phyloP scores from a whole-genome alignment of 1,140 invertebrate species.

The Drosophila bocki region DNA sequence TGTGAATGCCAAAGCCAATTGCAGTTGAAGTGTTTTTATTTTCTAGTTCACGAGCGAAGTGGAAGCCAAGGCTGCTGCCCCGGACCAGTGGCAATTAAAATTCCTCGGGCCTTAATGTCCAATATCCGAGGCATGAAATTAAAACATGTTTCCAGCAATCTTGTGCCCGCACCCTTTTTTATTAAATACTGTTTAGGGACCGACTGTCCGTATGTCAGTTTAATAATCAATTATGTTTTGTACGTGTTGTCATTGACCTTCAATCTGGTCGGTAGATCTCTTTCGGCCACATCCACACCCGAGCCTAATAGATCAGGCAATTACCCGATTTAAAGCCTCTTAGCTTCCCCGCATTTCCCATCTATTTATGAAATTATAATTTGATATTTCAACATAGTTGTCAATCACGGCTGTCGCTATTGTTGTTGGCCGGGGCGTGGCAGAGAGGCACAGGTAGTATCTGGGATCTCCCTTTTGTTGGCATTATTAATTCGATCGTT shows the following conservation, averaged over 20 bases:
- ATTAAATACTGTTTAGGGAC: conserved; percentile 43
- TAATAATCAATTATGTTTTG: conserved; percentile 76
- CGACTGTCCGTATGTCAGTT: conserved; percentile 43
- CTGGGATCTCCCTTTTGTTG: conserved; percentile 46
- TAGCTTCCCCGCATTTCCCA: conserved; percentile 59
- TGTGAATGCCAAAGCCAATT: conserved; percentile 54
- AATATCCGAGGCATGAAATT: conserved; percentile 81
- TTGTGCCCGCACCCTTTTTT: conserved; percentile 25
- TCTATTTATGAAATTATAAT: conserved; percentile 78
- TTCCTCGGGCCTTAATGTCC: conserved; percentile 67
- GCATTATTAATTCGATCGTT: conserved; percentile 66
- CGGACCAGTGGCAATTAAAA: conserved; percentile 73
- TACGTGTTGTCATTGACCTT: conserved; percentile 77
- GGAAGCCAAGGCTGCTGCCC: conserved; percentile 42
- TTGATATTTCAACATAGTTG: conserved; percentile 84
- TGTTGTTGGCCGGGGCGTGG: conserved; percentile 52
- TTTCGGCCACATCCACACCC: conserved; percentile 56
- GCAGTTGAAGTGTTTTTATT: conserved; percentile 50
- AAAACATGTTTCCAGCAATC: conserved; percentile 75
- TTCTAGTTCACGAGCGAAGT: conserved; percentile 60
- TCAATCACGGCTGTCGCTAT: conserved; percentile 64
- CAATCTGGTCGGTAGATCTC: conserved; percentile 58
- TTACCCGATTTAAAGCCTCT: conserved; percentile 78
- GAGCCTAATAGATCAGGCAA: conserved; percentile 74
- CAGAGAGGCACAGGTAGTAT: conserved; percentile 42